Conservation (phyloP, 2,888 invertebrate genomes). For the Muschampia plurimacula region DNA sequence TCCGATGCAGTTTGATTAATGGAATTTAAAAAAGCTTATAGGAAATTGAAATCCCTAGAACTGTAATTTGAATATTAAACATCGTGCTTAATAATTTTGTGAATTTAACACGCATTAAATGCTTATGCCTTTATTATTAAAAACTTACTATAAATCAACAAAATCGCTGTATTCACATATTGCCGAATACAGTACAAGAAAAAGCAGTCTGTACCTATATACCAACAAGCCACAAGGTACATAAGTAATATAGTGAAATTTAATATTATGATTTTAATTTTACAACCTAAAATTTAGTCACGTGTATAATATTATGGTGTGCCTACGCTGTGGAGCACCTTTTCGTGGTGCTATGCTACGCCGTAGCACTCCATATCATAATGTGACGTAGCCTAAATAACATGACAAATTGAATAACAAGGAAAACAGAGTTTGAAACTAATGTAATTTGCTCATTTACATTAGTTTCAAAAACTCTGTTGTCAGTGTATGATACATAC, state of each 20-base stretch:
- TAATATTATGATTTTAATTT: not conserved
- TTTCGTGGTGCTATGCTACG: slow-evolving; percentile 24
- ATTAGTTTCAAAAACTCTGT: too few relatives aligned
- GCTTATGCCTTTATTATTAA: too few relatives aligned
- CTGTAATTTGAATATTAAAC: not conserved
- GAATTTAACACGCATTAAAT: not conserved
- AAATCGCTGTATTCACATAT: too few relatives aligned
- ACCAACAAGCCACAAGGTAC: not conserved
- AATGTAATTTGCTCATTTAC: too few relatives aligned
- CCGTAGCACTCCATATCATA: slow-evolving; percentile 22
- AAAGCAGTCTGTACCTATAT: too few relatives aligned
- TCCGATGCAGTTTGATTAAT: slow-evolving; percentile 38
- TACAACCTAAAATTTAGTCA: too few relatives aligned
- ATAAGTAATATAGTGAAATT: too few relatives aligned
- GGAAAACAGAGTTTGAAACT: not conserved
- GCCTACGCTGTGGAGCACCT: slow-evolving; percentile 2
- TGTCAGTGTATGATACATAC: too few relatives aligned
- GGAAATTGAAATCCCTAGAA: not conserved
- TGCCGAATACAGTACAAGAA: too few relatives aligned
- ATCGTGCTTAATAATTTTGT: too few relatives aligned
- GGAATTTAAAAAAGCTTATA: slow-evolving; percentile 1
- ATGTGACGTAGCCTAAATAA: slow-evolving; percentile 19
- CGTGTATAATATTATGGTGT: not conserved
- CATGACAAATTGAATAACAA: too few relatives aligned
- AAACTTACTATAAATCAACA: too few relatives aligned